A percentile compares a stretch with the other conserved stretches of the same genome.
Conservation (phyloP, 2,888 invertebrate genomes). For the Dynastes grantii region DNA sequence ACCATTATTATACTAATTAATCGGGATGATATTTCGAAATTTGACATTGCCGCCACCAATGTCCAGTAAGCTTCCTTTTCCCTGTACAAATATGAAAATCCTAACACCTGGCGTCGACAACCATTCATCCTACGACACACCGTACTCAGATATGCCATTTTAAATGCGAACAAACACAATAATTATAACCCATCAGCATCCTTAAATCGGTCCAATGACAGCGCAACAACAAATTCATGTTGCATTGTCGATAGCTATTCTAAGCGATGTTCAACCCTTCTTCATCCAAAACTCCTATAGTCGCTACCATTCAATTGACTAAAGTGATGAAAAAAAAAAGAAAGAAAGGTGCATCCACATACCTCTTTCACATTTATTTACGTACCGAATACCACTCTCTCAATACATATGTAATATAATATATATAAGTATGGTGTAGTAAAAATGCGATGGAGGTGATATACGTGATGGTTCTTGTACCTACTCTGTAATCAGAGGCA, state of each 20-base stretch:
- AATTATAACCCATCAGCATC: slow-evolving; percentile 23
- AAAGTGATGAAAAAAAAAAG: background rate
- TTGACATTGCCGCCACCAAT: background rate
- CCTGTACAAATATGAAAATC: background rate
- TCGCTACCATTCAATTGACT: background rate
- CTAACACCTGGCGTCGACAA: slow-evolving; percentile 23
- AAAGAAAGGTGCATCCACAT: slow-evolving; percentile 24
- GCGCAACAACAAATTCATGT: slow-evolving; percentile 32
- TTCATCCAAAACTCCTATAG: background rate
- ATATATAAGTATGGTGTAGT: slow-evolving; percentile 57
- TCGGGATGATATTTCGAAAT: slow-evolving; percentile 11
- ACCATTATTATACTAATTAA: slow-evolving; percentile 12
- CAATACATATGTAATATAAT: slow-evolving; percentile 16
- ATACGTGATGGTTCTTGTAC: slow-evolving; percentile 49
- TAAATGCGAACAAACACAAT: slow-evolving; percentile 32
- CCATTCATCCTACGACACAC: slow-evolving; percentile 18
- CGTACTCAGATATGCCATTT: slow-evolving; percentile 25
- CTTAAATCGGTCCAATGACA: slow-evolving; percentile 34
- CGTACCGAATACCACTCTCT: too few relatives aligned
- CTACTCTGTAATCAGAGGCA: slow-evolving; percentile 63
- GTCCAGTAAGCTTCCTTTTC: background rate
- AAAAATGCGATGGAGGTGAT: slow-evolving; percentile 61
- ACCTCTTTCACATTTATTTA: slow-evolving; percentile 22
- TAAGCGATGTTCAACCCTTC: slow-evolving; percentile 31
- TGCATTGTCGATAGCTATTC: slow-evolving; percentile 35